phyloP scores from a whole-genome alignment of 2,113 vertebrate genomes.

The Misgurnus anguillicaudatus region DNA sequence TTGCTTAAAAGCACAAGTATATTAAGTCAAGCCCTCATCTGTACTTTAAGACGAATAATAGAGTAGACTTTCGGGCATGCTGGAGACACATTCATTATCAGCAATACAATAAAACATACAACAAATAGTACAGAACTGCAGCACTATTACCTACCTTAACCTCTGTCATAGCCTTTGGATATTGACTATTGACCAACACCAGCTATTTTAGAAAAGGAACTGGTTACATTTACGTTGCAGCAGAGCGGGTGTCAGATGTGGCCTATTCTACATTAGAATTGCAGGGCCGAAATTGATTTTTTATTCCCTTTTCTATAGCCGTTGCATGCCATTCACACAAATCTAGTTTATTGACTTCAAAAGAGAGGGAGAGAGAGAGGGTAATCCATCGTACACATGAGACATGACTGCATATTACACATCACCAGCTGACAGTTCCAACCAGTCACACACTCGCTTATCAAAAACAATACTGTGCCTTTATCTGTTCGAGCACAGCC shows the following conservation, averaged over 20 bases:
- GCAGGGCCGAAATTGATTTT: constrained; percentile 38
- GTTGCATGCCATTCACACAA: constrained; percentile 34
- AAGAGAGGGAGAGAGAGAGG: constrained; percentile 17
- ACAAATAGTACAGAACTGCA: not conserved
- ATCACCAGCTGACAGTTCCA: not conserved
- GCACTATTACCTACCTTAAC: not conserved
- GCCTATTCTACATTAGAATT: constrained; percentile 31
- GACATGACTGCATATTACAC: constrained; percentile 22
- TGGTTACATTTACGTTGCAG: constrained; percentile 29
- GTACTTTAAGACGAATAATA: no score
- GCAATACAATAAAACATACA: not conserved
- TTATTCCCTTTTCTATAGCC: constrained; percentile 29
- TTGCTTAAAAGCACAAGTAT: constrained; percentile 2
- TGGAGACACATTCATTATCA: no score
- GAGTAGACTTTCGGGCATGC: no score
- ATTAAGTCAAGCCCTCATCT: not conserved
- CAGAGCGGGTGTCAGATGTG: constrained; percentile 27
- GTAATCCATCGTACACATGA: constrained; percentile 1
- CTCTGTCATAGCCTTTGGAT: constrained; percentile 17
- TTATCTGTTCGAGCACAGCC: constrained; percentile 11
- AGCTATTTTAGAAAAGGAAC: constrained; percentile 27
- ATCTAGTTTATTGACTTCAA: constrained; percentile 32
- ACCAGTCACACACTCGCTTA: not conserved
- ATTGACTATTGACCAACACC: constrained; percentile 27
- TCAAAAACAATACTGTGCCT: constrained; percentile 15